Conservation (phyloP, 2,888 invertebrate genomes). For the Gnatocerus cornutus region DNA sequence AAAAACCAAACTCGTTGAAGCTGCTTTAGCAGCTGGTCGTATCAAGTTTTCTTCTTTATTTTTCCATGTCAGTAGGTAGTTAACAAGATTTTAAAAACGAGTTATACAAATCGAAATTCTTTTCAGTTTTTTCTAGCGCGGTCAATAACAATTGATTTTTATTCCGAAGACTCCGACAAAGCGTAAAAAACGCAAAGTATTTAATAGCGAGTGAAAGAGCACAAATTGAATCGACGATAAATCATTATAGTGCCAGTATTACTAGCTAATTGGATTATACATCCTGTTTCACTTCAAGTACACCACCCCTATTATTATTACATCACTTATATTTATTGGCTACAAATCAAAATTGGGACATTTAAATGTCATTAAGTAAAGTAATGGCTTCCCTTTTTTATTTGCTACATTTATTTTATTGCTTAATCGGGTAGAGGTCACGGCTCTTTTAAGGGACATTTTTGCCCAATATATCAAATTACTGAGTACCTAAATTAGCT, state of each 20-base stretch:
- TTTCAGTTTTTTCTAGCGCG: neutral
- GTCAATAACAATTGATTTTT: too few relatives aligned
- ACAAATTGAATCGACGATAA: neutral
- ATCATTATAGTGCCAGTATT: neutral
- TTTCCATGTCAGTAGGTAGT: slow-evolving; percentile 3
- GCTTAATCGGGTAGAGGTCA: too few relatives aligned
- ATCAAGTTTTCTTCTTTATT: slow-evolving; percentile 14
- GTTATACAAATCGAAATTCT: slow-evolving; percentile 8
- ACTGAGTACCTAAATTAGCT: too few relatives aligned
- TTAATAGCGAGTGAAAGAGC: neutral
- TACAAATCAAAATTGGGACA: neutral
- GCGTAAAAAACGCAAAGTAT: neutral
- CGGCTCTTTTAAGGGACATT: too few relatives aligned
- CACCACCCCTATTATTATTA: neutral
- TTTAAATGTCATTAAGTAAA: neutral
- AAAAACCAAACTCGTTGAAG: slow-evolving; percentile 4
- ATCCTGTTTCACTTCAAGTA: neutral
- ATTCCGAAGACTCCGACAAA: too few relatives aligned
- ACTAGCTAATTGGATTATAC: neutral
- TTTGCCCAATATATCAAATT: too few relatives aligned
- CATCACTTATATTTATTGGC: too few relatives aligned
- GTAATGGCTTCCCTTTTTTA: neutral
- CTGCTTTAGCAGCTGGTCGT: slow-evolving; percentile 9
- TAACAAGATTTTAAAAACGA: slow-evolving; percentile 14
- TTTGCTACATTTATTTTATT: too few relatives aligned